Conservation (phyloP, 2,113 vertebrate genomes). For the Lonchura striata region DNA sequence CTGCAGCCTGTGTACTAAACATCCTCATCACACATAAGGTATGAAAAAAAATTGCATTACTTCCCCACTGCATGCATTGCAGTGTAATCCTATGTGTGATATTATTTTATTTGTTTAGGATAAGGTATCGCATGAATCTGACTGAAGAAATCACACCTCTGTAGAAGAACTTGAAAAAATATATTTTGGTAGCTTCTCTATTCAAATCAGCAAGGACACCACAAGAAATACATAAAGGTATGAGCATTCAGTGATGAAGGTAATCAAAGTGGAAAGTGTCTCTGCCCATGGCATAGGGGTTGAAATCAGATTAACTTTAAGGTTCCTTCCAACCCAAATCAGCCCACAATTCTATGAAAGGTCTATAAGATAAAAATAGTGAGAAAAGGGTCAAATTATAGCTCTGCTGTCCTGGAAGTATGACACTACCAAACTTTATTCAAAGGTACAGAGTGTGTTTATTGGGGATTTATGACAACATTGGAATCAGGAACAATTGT, state of each 20-base stretch:
- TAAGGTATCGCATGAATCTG: background rate
- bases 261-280: background rate
- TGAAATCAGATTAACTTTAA: background rate
- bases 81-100: background rate
- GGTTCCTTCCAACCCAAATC: background rate
- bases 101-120: background rate
- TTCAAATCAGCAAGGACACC: background rate
- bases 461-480: slow-evolving; percentile 9
- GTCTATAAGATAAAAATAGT: background rate
- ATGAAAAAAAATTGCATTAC: background rate
- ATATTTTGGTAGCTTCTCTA: background rate
- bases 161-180: background rate
- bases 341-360: background rate
- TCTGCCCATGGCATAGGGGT: background rate
- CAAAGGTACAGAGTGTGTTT: background rate
- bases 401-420: background rate
- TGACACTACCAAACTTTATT: background rate
- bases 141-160: slow-evolving; percentile 4
- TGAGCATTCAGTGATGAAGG: background rate
- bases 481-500: slow-evolving; percentile 40
- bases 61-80: background rate
- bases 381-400: background rate
- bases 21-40: background rate
- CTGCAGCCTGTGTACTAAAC: background rate
- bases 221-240: background rate